These are phyloP conservation scores for Pantala flavescens DNA, from an alignment of 1,140 invertebrate genomes.

Conservation along the genomic window DNA sequence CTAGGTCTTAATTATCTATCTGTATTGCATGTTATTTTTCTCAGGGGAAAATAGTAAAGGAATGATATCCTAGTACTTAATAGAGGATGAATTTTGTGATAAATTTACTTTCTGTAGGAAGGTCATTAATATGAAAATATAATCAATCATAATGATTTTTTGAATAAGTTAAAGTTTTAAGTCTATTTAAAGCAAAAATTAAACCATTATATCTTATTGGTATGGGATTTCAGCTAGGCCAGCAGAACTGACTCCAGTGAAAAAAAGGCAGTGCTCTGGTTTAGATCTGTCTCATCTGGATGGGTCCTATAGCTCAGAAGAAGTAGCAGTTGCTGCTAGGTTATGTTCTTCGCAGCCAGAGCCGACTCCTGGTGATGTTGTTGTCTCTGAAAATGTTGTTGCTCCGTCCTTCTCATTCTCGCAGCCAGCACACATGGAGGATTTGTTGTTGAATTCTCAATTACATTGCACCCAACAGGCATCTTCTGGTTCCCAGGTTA, in stretches of 20 bases:
- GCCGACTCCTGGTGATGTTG: conserved; percentile 22
- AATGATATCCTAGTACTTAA: no score
- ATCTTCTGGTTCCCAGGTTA: conserved; percentile 31
- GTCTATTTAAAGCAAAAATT: no score
- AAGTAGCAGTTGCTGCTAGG: conserved; percentile 28
- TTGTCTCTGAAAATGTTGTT: neutral
- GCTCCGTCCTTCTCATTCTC: conserved; percentile 57
- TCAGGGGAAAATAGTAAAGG: no score
- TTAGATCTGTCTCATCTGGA: conserved; percentile 27
- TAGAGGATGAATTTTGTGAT: no score
- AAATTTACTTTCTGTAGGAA: no score
- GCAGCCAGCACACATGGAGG: conserved; percentile 72
- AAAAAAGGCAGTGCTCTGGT: conserved; percentile 25
- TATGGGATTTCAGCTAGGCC: neutral
- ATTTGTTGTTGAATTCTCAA: conserved; percentile 70
- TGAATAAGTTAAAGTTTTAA: no score
- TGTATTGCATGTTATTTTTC: no score
- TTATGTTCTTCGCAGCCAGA: conserved; percentile 34
- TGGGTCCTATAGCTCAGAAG: conserved; percentile 27
- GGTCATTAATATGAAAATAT: no score
- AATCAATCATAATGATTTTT: no score
- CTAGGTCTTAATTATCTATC: no score
- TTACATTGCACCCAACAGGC: conserved; percentile 47
- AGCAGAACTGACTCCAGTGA: conserved; percentile 21
- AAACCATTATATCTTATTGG: no score